Conservation (phyloP, 2,113 vertebrate genomes). For the Peromyscus maniculatus region DNA sequence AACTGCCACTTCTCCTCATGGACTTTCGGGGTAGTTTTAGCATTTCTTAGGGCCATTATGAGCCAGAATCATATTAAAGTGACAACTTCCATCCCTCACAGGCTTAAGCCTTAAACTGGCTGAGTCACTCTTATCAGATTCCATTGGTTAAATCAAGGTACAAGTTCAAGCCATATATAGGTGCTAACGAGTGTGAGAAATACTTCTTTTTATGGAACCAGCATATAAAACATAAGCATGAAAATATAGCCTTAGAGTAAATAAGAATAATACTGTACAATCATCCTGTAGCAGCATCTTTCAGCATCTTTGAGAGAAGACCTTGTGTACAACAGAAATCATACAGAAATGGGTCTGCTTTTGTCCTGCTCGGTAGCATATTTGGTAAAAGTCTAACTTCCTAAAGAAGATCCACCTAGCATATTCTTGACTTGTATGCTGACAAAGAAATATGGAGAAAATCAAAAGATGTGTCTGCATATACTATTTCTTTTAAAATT, state of each 20-base stretch:
- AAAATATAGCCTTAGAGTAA: not conserved
- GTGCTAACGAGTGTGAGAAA: not conserved
- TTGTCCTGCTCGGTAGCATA: not conserved
- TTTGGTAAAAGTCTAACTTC: not conserved
- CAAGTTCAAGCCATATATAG: not conserved
- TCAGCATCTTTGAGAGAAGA: not conserved
- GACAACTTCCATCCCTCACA: not conserved
- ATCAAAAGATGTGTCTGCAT: not conserved
- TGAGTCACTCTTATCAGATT: not conserved
- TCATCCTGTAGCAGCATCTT: not conserved
- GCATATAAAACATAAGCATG: not conserved
- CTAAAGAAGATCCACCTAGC: not conserved
- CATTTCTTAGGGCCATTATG: not conserved
- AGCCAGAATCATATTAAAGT: not conserved
- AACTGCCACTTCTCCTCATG: no score
- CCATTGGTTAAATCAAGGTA: not conserved
- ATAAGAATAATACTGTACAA: not conserved
- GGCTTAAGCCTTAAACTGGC: not conserved
- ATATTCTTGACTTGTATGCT: not conserved
- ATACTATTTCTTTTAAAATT: slow-evolving; percentile 2
- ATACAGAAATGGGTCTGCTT: not conserved
- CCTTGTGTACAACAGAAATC: not conserved
- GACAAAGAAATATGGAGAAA: not conserved
- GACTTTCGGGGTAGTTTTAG: not conserved
- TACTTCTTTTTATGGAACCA: not conserved